Base-by-base conservation (phyloP, 2,888 invertebrate species). In the Idaea straminata region DNA sequence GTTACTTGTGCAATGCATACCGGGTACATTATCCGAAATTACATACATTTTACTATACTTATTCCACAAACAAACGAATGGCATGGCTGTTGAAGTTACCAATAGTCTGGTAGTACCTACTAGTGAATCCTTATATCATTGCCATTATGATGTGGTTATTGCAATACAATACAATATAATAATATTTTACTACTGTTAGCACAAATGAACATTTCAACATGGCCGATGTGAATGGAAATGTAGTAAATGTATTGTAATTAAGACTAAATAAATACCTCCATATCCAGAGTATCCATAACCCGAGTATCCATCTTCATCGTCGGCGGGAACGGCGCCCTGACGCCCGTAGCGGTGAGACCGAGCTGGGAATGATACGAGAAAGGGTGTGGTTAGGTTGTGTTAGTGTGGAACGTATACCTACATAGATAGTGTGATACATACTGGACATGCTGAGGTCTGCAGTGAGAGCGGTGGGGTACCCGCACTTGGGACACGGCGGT, bases 361-460 rank as follows among this genome's bases (percentile, higher is more conserved):
- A 72, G 96, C 96, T 96, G 83, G 64, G 86, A 83, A 57, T 4
- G 25, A 25, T 3, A 25, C 1, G 25, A 25, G 25, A 47, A 0
- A 2, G 47, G 3, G 47, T 7, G 47, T 60, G 38, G 5, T n/a
- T 5, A 35, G 15, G 4, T 6, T n/a, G 61, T 36, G 47, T 1
- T 25, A 25, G n/a, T n/a, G n/a, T n/a, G n/a, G 4, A 5, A 7
- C 36, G n/a, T 15, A 5, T 3, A 10, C 15, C 15, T 15, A 63
- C 16, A 58, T 25, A 15, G 10, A 7, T 25, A 25, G 25, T 4
- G 15, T 15, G 25, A 34, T 66, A 93, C 95, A 94, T 89, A 96
- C 98, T 98, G 58, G 98, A 99, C 97, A 99, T 98, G 94, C 97
- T 97, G 82, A 99, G 95, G 85, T 99, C 98, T 83, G 97, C 97